phyloP scores from a whole-genome alignment of 2,113 vertebrate genomes.

The Dromiciops gliroides region DNA sequence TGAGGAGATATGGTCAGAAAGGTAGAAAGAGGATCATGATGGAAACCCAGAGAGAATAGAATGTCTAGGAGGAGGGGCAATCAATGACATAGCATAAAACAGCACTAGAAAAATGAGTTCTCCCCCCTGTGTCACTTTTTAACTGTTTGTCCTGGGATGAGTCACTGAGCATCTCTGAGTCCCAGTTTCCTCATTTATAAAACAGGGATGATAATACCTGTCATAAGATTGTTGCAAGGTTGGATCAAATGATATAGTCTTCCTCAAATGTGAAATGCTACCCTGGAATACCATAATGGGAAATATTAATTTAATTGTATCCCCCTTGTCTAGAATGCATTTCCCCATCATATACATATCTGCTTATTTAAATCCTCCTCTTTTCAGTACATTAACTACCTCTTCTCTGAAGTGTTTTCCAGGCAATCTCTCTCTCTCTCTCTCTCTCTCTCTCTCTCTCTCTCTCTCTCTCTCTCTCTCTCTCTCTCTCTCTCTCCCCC shows the following conservation, averaged over 20 bases:
- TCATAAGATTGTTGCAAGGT: not conserved
- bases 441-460: not conserved
- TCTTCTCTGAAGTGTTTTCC: not conserved
- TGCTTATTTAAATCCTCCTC: not conserved
- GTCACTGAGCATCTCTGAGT: not conserved
- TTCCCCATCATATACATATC: not conserved
- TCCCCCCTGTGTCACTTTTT: not conserved
- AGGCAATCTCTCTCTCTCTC: not conserved
- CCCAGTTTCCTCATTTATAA: not conserved
- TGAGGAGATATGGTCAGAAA: too few species aligned
- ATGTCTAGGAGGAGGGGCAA: too few species aligned
- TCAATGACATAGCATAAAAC: too few species aligned
- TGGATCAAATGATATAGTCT: not conserved
- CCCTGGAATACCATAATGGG: not conserved
- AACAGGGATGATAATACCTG: not conserved
- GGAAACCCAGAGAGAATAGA: too few species aligned
- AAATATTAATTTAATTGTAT: not conserved
- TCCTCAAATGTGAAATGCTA: not conserved
- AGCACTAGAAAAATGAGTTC: too few species aligned
- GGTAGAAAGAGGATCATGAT: too few species aligned
- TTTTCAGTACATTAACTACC: not conserved
- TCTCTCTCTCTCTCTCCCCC: too few species aligned
- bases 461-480: not conserved
- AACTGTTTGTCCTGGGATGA: not conserved
- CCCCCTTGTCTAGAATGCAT: not conserved